These are phyloP conservation scores for Falco rusticolus DNA, from an alignment of 2,797 vertebrate species.

Conservation along the genomic window DNA sequence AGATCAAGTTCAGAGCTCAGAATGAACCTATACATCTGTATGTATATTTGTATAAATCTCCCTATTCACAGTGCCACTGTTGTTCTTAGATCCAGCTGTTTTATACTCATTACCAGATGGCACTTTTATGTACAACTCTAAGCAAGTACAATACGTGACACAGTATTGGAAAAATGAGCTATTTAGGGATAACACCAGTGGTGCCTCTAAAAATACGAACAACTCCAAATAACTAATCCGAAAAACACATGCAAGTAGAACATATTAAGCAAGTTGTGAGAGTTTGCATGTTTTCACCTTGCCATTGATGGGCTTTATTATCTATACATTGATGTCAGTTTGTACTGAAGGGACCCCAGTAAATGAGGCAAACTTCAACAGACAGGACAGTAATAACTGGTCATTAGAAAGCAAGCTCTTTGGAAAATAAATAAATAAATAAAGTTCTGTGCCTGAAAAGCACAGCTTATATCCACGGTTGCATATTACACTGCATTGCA, in stretches of 20 bases:
- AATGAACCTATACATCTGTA: background rate
- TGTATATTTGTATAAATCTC: background rate
- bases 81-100: conserved; percentile 9
- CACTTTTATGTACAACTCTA: background rate
- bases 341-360: background rate
- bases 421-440: background rate
- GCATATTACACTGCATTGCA: background rate
- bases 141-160: background rate
- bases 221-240: background rate
- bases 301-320: background rate
- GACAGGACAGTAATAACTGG: background rate
- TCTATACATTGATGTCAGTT: background rate
- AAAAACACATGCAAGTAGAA: background rate
- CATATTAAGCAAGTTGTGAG: background rate
- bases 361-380: background rate
- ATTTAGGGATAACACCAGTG: background rate
- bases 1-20: background rate
- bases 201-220: background rate
- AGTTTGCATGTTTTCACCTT: background rate
- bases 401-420: background rate
- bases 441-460: background rate
- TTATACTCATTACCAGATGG: background rate
- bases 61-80: background rate
- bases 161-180: background rate
- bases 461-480: background rate